phyloP scores from a whole-genome alignment of 92 coral and sea anemone species.

The Phenganax subtilis region DNA sequence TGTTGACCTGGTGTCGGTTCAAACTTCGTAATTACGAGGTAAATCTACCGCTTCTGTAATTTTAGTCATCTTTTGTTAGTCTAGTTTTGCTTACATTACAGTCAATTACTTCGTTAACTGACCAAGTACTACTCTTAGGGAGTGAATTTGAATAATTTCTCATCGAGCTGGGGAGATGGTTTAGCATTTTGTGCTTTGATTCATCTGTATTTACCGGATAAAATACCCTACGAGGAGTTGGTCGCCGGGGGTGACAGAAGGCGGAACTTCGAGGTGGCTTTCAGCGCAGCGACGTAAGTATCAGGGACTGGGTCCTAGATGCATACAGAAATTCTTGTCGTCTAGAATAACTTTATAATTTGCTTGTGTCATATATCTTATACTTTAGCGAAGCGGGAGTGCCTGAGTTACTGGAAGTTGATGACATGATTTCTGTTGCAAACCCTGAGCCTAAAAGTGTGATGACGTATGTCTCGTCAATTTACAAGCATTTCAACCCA shows the following conservation, averaged over 20 bases:
- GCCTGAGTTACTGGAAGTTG: constrained; percentile 79
- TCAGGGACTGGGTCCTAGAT: too few species aligned
- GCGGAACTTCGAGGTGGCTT: constrained; percentile 83
- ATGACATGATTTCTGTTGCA: constrained; percentile 67
- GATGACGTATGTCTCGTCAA: constrained; percentile 82
- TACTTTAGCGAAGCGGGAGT: constrained; percentile 78
- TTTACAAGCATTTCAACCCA: constrained; percentile 69
- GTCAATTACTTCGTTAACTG: background rate
- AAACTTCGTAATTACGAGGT: constrained; percentile 83
- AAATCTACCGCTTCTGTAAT: background rate
- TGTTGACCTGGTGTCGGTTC: constrained; percentile 90
- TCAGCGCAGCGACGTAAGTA: constrained; percentile 88
- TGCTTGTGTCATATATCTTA: background rate
- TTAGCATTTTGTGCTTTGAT: constrained; percentile 91
- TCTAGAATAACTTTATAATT: too few species aligned
- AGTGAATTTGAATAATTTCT: constrained; percentile 81
- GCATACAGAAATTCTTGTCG: too few species aligned
- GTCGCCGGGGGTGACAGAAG: constrained; percentile 62
- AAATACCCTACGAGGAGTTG: constrained; percentile 72
- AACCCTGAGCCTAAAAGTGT: constrained; percentile 88
- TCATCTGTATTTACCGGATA: constrained; percentile 78
- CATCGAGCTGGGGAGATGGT: constrained; percentile 94
- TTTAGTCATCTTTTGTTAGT: background rate
- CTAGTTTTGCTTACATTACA: background rate
- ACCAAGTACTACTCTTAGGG: constrained; percentile 49